phyloP scores from a whole-genome alignment of 2,113 vertebrate genomes.

The Antechinus stuartii region DNA sequence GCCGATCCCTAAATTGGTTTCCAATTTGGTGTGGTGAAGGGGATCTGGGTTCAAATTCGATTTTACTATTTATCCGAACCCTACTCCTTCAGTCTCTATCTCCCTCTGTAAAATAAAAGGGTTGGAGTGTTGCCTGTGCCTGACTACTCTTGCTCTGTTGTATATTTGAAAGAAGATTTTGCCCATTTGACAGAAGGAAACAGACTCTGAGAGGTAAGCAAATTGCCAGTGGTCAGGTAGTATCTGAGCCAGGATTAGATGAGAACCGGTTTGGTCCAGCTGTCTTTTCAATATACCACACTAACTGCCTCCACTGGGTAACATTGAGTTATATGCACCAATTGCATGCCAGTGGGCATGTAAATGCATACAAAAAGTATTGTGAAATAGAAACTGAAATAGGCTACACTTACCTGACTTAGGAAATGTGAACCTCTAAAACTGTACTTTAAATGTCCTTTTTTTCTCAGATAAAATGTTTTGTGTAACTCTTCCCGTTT shows the following conservation, averaged over 20 bases:
- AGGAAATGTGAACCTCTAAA: constrained; percentile 55
- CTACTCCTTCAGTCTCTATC: not conserved
- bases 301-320: not conserved
- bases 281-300: not conserved
- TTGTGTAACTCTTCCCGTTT: constrained; percentile 26
- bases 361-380: constrained; percentile 27
- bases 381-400: constrained; percentile 49
- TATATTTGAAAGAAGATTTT: not conserved
- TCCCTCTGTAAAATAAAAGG: not conserved
- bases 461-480: constrained; percentile 7
- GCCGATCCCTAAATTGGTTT: not conserved
- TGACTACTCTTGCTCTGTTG: not conserved
- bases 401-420: constrained; percentile 31
- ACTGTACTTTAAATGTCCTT: constrained; percentile 42
- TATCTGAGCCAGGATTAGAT: not conserved
- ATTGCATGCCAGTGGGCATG: not conserved
- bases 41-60: not conserved
- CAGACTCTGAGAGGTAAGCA: not conserved
- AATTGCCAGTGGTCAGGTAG: not conserved
- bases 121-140: not conserved
- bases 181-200: not conserved
- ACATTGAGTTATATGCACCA: constrained; percentile 12
- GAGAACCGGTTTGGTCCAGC: not conserved
- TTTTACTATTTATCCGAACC: not conserved
- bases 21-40: not conserved